phyloP scores from a whole-genome alignment of 2,888 invertebrate genomes.

The Apotomis turbidana region DNA sequence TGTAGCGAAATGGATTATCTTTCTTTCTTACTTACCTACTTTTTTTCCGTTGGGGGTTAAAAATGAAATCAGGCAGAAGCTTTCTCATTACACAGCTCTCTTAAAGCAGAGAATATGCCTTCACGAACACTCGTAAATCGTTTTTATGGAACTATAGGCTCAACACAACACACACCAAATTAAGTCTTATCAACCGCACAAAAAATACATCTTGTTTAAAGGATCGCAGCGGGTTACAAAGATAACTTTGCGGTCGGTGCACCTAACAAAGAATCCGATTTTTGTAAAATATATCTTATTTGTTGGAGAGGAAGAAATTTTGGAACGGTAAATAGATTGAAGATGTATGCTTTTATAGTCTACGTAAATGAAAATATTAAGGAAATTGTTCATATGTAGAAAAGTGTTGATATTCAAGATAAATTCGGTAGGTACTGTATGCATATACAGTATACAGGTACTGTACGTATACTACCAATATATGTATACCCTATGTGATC shows the following conservation, averaged over 20 bases:
- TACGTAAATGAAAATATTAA: constrained; percentile 12
- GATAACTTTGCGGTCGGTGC: constrained; percentile 1
- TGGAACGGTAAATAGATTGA: neutral
- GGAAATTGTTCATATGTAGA: neutral
- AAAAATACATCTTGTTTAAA: neutral
- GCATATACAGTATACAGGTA: too few relatives aligned
- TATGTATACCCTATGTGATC: too few relatives aligned
- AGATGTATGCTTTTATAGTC: neutral
- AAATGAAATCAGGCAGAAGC: constrained; percentile 3
- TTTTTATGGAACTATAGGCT: constrained; percentile 15
- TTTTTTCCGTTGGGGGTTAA: too few relatives aligned
- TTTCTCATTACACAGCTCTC: neutral
- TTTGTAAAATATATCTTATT: constrained; percentile 5
- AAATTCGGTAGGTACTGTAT: too few relatives aligned
- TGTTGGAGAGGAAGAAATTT: neutral
- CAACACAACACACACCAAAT: neutral
- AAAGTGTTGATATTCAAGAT: too few relatives aligned
- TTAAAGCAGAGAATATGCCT: constrained; percentile 14
- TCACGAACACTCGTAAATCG: constrained; percentile 21
- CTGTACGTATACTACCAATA: too few relatives aligned
- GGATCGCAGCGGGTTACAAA: neutral
- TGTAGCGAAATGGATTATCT: too few relatives aligned
- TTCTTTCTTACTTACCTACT: too few relatives aligned
- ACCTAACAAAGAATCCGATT: neutral
- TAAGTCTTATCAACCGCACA: neutral